Base-by-base conservation (phyloP, 2,113 vertebrate species). In the Catharus bicknelli region DNA sequence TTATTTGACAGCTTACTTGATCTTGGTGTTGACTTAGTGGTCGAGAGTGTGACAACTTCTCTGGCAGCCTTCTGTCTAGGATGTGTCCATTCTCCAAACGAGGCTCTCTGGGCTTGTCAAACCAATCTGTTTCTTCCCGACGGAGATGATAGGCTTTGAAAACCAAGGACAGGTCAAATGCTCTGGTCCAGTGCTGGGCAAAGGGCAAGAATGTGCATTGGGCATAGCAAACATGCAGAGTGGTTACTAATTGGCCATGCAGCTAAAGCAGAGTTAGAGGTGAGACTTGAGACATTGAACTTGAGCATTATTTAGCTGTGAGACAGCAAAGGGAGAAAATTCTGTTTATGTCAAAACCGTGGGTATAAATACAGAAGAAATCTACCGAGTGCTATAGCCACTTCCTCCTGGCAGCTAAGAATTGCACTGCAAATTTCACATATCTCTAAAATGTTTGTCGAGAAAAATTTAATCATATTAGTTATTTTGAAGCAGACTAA, bases 111-210 rank as follows among this genome's bases (percentile, higher is more conserved):
- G 99, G 99, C 95, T 99, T 99, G 97, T 99, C 99, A 97, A 99
- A 99, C 99, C 99, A 99, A 97, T 99, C 99, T 40, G 99, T 99
- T 97, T 99, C 99, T 95, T 99, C 99, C 88, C 98, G 98, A 83
- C 99, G 98, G 72, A 99, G 98, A 73, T 99, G 99, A 89, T 99
- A 99, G 93, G 99, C 99, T 99, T 98, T 97, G 96, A 93, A 98
- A 97, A 98, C 87, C 96, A 97, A 97, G 95, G 97, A 97, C 97
- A 95, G 83, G 95, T 98, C 97, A 98, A 94, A 97, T 89, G 88
- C 85, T 96, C 89, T 97, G 94, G 85, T 83, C 84, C 30, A 90
- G 76, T 70, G 93, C 62, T 89, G 89, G 77, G 68, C 79, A 89
- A 94, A 95, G 96, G 95, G 86, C 54, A 97, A 90, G 57, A 94